Conservation (phyloP, 37 sponge, comb jelly and placozoan genomes). For the Aplysina aerophoba region DNA sequence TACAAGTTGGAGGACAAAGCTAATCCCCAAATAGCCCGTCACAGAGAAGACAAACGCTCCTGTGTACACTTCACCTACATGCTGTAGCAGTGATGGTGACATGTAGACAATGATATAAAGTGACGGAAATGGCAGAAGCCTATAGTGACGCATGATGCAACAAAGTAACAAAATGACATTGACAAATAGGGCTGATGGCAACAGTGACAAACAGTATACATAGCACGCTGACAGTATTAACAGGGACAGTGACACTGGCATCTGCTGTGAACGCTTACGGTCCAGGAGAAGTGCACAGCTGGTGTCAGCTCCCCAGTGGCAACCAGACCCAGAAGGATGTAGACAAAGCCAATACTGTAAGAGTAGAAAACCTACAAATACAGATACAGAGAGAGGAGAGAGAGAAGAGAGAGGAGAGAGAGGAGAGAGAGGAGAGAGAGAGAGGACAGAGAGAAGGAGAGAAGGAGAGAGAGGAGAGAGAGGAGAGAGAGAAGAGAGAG, state of each 20-base stretch:
- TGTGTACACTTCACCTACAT: constrained; percentile 45
- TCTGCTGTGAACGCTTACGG: constrained; percentile 5
- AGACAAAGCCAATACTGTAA: constrained; percentile 65
- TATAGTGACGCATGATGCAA: no score
- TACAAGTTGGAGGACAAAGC: constrained; percentile 75
- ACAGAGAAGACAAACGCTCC: constrained; percentile 66
- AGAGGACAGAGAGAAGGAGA: not conserved
- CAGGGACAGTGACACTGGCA: no score
- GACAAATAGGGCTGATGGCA: not conserved
- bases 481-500: not conserved
- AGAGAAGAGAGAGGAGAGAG: not conserved
- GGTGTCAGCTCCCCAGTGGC: constrained; percentile 21
- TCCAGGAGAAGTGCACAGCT: constrained; percentile 40
- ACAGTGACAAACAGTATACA: not conserved
- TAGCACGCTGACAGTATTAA: not conserved
- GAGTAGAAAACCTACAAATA: constrained; percentile 65
- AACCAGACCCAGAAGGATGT: constrained; percentile 48
- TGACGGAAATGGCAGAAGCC: not conserved
- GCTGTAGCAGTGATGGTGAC: constrained; percentile 24
- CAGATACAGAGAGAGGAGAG: no score
- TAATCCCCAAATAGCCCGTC: constrained; percentile 82
- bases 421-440: not conserved
- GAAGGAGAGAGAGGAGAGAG: not conserved
- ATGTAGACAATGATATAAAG: not conserved
- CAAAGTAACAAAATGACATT: not conserved